A percentile compares a stretch with the other conserved stretches of the same genome.
Conservation (phyloP, 1,140 invertebrate genomes). For the Antheraea pernyi region DNA sequence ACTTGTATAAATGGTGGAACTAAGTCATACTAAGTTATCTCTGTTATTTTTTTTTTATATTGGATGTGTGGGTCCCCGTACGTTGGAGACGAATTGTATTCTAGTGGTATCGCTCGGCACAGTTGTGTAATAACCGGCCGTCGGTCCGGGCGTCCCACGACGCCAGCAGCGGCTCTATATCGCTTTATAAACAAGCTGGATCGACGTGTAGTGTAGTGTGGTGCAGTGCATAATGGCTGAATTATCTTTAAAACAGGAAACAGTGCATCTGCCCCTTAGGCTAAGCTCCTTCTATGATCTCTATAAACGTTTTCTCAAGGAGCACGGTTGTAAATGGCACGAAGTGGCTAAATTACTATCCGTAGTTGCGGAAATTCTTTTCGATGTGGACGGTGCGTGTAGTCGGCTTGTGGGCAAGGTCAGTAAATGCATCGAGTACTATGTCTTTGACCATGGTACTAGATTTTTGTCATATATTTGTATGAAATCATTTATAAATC, state of each 20-base stretch:
- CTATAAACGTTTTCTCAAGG: slow-evolving; percentile 69
- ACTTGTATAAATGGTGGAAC: neutral
- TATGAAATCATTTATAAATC: no score
- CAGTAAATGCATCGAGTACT: slow-evolving; percentile 33
- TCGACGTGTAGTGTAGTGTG: slow-evolving; percentile 30
- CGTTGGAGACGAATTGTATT: slow-evolving; percentile 13
- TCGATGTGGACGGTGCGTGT: slow-evolving; percentile 67
- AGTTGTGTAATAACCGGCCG: slow-evolving; percentile 56
- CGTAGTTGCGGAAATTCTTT: slow-evolving; percentile 69
- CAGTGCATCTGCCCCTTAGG: slow-evolving; percentile 46
- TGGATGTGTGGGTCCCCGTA: slow-evolving; percentile 6
- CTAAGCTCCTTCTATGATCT: slow-evolving; percentile 65
- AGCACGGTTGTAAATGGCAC: slow-evolving; percentile 73
- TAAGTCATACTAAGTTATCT: slow-evolving; percentile 5
- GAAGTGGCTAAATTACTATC: slow-evolving; percentile 67
- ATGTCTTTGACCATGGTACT: no score
- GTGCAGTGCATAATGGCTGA: slow-evolving; percentile 54
- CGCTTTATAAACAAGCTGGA: slow-evolving; percentile 11
- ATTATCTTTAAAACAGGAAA: slow-evolving; percentile 53
- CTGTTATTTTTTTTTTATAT: neutral
- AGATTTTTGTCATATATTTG: no score
- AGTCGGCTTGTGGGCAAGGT: slow-evolving; percentile 63
- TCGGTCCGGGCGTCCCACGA: slow-evolving; percentile 47
- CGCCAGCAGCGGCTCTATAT: slow-evolving; percentile 22
- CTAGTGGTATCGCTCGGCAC: slow-evolving; percentile 33